Evolutionary conservation across 2,888 invertebrate species (phyloP), one percentile per base, ranked within the genome.

Genomic region (Timandra comae): DNA sequence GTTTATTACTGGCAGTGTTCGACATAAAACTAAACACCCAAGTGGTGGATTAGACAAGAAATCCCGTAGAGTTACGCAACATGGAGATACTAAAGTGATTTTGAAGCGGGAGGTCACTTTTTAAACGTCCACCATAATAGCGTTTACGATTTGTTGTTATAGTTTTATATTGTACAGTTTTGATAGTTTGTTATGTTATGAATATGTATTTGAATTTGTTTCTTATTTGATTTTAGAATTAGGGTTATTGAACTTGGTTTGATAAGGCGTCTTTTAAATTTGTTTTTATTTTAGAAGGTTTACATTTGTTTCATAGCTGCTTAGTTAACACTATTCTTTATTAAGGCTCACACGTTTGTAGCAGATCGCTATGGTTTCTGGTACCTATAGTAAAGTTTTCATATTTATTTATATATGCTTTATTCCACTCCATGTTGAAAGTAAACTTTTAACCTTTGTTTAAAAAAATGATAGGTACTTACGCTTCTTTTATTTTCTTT

Each of bases 11-110:
- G 57, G 70, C 73, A 69, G 71, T 74, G 63, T 51, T 54, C 54
- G 56, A 70, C 69, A 80, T 79, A 76, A 79, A 81, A 78, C 63
- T 65, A 80, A 80, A 82, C 82, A 80, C 82, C 82, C 82, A 82
- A 81, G 81, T 72, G 72, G 79, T 70, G 63, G 78, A 81, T 80
- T 74, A 76, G 63, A 58, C 61, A 54, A 67, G 58, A 62, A 63
- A 65, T 66, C 64, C 54, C 53, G 47, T 56, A 39, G 39, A 46
- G 68, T 80, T 77, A 70, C 63, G 70, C 73, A 80, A 80, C 58
- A 49, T 53, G 49, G 49, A 49, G 43, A 63, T 51, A 38, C 53
- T 74, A 67, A 69, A 69, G 53, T 44, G 51, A 51, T 60, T 56
- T 40, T 47, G 48, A 52, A 50, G 40, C 43, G 54, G 61, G 69